Conservation (phyloP, 37 sponge, comb jelly and placozoan genomes). For the Petrosia ficiformis region DNA sequence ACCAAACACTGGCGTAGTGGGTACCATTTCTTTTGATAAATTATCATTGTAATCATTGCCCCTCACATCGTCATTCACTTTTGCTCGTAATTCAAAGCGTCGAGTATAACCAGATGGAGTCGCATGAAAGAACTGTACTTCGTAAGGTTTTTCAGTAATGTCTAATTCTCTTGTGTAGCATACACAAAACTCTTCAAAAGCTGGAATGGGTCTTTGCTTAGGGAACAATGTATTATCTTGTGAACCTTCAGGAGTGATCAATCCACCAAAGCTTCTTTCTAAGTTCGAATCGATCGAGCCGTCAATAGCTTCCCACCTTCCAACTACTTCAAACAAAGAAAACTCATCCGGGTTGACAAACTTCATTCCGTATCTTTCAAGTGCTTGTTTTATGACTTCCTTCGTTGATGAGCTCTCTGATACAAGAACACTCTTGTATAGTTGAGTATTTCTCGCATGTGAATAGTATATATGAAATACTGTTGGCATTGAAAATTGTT, state of each 20-base stretch:
- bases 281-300: background rate
- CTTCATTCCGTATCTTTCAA: slow-evolving; percentile 65
- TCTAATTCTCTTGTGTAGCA: slow-evolving; percentile 41
- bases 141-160: slow-evolving; percentile 36
- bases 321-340: slow-evolving; percentile 53
- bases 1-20: slow-evolving; percentile 1
- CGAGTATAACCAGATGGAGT: slow-evolving; percentile 39
- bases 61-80: background rate
- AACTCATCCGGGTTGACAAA: slow-evolving; percentile 24
- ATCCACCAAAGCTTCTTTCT: background rate
- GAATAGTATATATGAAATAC: slow-evolving; percentile 66
- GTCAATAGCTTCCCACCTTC: slow-evolving; percentile 46
- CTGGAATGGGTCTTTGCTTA: background rate
- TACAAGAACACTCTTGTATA: slow-evolving; percentile 74
- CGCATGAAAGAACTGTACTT: slow-evolving; percentile 30
- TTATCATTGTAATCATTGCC: background rate
- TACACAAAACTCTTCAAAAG: slow-evolving; percentile 40
- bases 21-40: background rate
- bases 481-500: slow-evolving; percentile 38
- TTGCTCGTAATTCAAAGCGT: slow-evolving; percentile 55
- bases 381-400: slow-evolving; percentile 64
- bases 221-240: background rate
- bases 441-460: slow-evolving; percentile 24
- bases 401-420: slow-evolving; percentile 44
- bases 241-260: background rate